Base-by-base conservation (phyloP, 2,888 invertebrate genomes). In the Tortrix viridana region DNA sequence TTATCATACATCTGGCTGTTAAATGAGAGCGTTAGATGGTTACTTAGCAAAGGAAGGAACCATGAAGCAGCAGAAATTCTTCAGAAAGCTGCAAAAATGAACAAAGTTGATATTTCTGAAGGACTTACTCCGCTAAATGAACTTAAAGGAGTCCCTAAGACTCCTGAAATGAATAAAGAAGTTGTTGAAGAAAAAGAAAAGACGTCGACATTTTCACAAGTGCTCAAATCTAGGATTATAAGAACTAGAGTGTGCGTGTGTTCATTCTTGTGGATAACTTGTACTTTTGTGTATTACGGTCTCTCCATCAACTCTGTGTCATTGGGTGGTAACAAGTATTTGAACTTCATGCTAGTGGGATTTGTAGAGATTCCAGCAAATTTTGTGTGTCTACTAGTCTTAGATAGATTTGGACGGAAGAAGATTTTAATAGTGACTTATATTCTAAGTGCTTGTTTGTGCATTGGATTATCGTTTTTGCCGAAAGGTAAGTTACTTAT, bases 201-300 rank as follows among this genome's bases (percentile, higher is more conserved):
- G 4, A 38, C 68, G 0, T 86, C 92, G 0, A 74, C 79, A 1
- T 82, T 91, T 52, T 48, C 69, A 14, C 86, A 92, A 79, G 92
- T 94, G 26, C 75, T 94, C 14, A 91, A 86, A 74, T 94, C 94
- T 1, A 88, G 86, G 64, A 91, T 93, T 53, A 91, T 95, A 48
- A 82, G 93, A 23, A 82, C 89, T 37, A 89, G 95, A 73, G 82
- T 95, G 65, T 67, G 94, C 0, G 94, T 93, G 60, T 96, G 96
- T 70, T 95, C 95, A 7, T 94, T 95, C 73, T 93, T 96, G 74
- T 96, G 96, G 96, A 94, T 96, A 6, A 95, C 96, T 0, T 96
- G 95, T 78, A 95, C 96, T 0, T 95, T 97, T 72, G 95, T 96
- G 5, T 97, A 96, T 77, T 97, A 96, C 71, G 97, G 97, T 0